These are phyloP conservation scores for Pogoniulus pusillus DNA, from an alignment of 2,797 vertebrate species.

Conservation along the genomic window DNA sequence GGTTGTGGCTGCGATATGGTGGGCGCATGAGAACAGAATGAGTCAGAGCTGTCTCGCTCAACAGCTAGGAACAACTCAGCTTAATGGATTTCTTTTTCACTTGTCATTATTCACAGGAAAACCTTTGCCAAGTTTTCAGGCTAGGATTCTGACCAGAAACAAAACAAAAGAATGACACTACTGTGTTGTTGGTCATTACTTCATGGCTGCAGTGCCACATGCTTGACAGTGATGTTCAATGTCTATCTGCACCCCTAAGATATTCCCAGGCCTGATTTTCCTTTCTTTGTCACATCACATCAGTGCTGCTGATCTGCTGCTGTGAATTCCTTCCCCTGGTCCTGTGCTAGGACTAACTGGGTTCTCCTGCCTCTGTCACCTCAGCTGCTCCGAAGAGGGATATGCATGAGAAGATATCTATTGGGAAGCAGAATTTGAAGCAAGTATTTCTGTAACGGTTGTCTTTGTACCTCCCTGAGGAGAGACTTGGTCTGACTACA, in stretches of 20 bases:
- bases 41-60: constrained; percentile 19
- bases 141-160: not conserved
- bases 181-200: not conserved
- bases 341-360: accelerated
- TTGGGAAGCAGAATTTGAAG: not conserved
- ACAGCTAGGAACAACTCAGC: not conserved
- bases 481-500: not conserved
- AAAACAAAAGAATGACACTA: not conserved
- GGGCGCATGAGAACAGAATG: not conserved
- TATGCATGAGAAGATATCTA: not conserved
- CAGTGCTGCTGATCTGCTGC: accelerated
- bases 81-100: not conserved
- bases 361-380: not conserved
- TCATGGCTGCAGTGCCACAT: not conserved
- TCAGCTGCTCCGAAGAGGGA: accelerated
- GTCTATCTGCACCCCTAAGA: not conserved
- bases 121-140: not conserved
- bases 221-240: accelerated
- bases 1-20: not conserved
- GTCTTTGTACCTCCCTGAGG: not conserved
- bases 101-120: not conserved
- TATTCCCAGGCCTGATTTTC: not conserved
- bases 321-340: not conserved
- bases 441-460: not conserved
- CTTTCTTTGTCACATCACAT: accelerated